Evolutionary conservation across 2,888 invertebrate genomes (phyloP).

Genomic region (Synanthedon andrenaeformis): DNA sequence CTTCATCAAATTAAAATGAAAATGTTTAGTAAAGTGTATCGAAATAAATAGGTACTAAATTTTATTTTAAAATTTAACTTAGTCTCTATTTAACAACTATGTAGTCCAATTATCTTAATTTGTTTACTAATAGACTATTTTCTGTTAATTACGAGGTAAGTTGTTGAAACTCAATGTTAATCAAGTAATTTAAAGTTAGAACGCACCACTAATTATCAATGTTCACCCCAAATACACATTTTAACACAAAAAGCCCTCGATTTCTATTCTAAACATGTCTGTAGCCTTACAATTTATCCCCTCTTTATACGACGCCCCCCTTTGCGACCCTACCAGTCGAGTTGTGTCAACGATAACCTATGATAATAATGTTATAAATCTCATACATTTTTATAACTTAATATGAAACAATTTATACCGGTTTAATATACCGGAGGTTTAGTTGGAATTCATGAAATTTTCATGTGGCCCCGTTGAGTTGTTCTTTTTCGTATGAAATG

Average conservation of each 20-base stretch:
- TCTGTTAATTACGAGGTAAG: not conserved
- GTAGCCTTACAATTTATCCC: constrained; percentile 14
- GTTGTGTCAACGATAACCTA: constrained; percentile 25
- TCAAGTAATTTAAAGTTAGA: not conserved
- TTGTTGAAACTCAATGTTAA: not conserved
- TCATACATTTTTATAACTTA: constrained; percentile 52
- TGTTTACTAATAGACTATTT: no score
- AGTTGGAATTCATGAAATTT: not conserved
- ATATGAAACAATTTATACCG: constrained; percentile 36
- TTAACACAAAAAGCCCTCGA: constrained; percentile 7
- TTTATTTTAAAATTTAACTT: no score
- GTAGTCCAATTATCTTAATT: no score
- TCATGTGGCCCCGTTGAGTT: not conserved
- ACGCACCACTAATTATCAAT: not conserved
- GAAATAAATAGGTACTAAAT: no score
- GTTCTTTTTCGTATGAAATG: not conserved
- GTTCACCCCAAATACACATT: not conserved
- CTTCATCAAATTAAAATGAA: no score
- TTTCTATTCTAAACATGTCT: constrained; percentile 36
- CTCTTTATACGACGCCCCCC: constrained; percentile 1
- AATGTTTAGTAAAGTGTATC: no score
- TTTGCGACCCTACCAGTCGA: constrained; percentile 1
- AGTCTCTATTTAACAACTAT: no score
- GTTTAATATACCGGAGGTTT: constrained; percentile 5
- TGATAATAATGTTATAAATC: constrained; percentile 43